phyloP scores from a whole-genome alignment of 1,140 invertebrate genomes.

The Drosophila orena region DNA sequence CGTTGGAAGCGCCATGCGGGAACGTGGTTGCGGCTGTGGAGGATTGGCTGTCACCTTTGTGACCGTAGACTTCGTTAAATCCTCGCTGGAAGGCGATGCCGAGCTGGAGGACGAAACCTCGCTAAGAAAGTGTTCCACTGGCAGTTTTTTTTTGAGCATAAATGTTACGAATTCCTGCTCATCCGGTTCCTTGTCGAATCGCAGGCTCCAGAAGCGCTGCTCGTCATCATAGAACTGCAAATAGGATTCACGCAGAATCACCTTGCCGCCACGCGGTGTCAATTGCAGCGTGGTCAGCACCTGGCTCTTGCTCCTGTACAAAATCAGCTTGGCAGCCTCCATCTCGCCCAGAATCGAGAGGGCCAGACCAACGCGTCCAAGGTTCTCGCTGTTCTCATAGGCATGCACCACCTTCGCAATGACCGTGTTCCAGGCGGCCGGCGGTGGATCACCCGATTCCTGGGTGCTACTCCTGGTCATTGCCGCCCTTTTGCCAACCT shows the following conservation, averaged over 20 bases:
- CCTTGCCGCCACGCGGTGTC: background rate
- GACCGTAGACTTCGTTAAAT: background rate
- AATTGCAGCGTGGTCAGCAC: slow-evolving; percentile 30
- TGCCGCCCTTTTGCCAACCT: background rate
- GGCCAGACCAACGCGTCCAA: slow-evolving; percentile 66
- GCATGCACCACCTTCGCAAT: slow-evolving; percentile 62
- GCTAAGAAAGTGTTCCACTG: slow-evolving; percentile 4
- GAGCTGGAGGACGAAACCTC: background rate
- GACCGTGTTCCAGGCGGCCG: slow-evolving; percentile 1
- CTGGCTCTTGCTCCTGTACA: slow-evolving; percentile 54
- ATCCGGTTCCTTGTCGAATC: slow-evolving; percentile 44
- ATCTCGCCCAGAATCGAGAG: slow-evolving; percentile 30
- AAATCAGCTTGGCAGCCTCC: slow-evolving; percentile 45
- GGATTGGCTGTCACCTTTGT: background rate
- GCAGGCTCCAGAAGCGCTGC: slow-evolving; percentile 63
- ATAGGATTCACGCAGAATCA: slow-evolving; percentile 50
- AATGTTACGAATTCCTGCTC: slow-evolving; percentile 39
- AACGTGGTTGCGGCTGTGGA: slow-evolving; percentile 16
- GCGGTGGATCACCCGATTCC: background rate
- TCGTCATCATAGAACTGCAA: slow-evolving; percentile 70
- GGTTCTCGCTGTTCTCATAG: slow-evolving; percentile 32
- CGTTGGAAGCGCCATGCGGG: background rate
- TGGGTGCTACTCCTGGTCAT: background rate
- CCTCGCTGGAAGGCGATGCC: background rate
- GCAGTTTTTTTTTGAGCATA: slow-evolving; percentile 3